Evolutionary conservation across 1,140 invertebrate species (phyloP), one percentile per base, ranked within the genome.

Genomic region (Bombus vancouverensis): DNA sequence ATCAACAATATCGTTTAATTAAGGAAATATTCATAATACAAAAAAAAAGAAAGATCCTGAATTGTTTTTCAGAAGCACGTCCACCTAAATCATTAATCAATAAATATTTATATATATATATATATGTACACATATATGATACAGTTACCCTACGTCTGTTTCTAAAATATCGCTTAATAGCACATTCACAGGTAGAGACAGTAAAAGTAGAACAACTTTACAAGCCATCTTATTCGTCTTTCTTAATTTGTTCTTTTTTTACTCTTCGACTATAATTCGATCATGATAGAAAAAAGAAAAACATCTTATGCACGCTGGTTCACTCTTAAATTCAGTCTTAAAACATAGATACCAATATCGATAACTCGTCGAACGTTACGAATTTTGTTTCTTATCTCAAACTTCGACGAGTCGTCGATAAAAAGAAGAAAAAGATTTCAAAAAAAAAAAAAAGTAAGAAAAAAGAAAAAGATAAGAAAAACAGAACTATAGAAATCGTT

Each of bases 401-500:
- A 42, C 72, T 87, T 88, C 77, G 34, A 83, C 87, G 76, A 87
- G 72, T 83, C n/a, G 66, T 73, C 68, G 62, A 47, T 9, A 13
- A n/a, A 75, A 59, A 75, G 22, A 76, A 76, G 6, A 18, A 22
- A 39, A 73, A 70, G n/a, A 32, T 13, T 5, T 6, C 34, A 34
- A 34, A 34, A 34, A 34, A 70, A 34, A 70, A 70, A 39, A 70
- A 34, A 10, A 37, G 32, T 1, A 37, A 68, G 15, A 9, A 22
- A 34, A 66, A 68, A n/a, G 6, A 4, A 32, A 53, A 47, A 10
- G 70, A 70, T 5, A 68, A 18, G 34, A 39, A 15, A 3, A 73
- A 44, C 39, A 53, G 53, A 83, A 86, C 59, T 90, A 92, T 91
- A 88, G 85, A 91, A 89, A 91, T 89, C 87, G 86, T 92, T 89